Evolutionary conservation across 2,113 vertebrate species (phyloP).

Genomic region (Nesoenas mayeri): DNA sequence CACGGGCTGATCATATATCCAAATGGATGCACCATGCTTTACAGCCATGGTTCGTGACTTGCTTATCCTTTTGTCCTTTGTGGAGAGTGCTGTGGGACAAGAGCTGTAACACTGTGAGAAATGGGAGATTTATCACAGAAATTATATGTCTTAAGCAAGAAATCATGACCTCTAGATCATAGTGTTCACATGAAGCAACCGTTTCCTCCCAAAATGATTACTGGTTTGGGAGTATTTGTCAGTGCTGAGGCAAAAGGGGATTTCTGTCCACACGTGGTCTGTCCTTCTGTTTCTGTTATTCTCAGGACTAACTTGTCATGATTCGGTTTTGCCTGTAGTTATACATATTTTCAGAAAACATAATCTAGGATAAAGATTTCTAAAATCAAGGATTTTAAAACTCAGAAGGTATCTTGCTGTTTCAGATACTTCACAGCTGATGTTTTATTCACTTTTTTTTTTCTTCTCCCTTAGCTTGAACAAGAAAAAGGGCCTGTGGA

Average conservation of each 20-base stretch:
- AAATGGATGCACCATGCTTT: accelerated
- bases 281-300: background rate
- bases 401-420: background rate
- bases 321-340: background rate
- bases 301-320: background rate
- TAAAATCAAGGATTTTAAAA: background rate
- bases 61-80: background rate
- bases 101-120: background rate
- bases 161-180: constrained; percentile 7
- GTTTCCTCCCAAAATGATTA: constrained; percentile 23
- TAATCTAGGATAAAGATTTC: background rate
- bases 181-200: background rate
- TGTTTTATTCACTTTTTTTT: background rate
- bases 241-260: background rate
- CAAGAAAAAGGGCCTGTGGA: background rate
- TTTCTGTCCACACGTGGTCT: background rate
- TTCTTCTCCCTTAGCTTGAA: background rate
- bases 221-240: constrained; percentile 20
- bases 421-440: background rate
- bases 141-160: background rate
- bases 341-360: background rate
- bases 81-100: background rate
- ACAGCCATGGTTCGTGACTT: accelerated
- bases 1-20: background rate
- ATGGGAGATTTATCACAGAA: background rate